A percentile compares a stretch with the other conserved stretches of the same genome.
Evolutionary conservation across 2,113 vertebrate genomes (phyloP).

Genomic region (Marmota flaviventris): DNA sequence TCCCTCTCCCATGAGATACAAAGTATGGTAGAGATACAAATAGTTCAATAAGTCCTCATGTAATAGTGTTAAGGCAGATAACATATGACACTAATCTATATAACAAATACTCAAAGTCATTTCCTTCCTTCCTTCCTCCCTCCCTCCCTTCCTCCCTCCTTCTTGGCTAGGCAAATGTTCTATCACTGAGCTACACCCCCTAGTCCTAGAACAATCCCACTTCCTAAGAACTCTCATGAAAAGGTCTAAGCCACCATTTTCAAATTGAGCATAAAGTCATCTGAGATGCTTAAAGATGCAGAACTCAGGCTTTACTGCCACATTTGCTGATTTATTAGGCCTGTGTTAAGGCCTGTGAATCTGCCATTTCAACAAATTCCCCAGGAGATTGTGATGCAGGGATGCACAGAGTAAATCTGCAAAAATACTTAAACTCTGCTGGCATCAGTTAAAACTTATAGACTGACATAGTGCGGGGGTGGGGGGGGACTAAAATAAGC

Average conservation of each 20-base stretch:
- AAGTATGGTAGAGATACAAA: neutral
- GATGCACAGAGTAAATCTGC: neutral
- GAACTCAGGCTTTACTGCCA: neutral
- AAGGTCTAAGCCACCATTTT: slow-evolving; percentile 43
- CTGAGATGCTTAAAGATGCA: neutral
- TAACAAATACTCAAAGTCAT: slow-evolving; percentile 41
- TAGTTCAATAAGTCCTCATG: neutral
- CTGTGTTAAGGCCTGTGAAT: neutral
- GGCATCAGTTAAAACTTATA: slow-evolving; percentile 2
- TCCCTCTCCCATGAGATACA: neutral
- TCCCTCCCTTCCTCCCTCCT: too few relatives aligned
- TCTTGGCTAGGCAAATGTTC: too few relatives aligned
- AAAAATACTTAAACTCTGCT: slow-evolving; percentile 27
- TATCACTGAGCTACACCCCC: too few relatives aligned
- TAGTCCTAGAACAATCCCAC: neutral
- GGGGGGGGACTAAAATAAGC: neutral
- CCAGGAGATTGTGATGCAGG: neutral
- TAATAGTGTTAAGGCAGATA: neutral
- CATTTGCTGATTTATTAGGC: neutral
- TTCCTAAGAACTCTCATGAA: slow-evolving; percentile 22
- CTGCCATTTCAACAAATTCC: neutral
- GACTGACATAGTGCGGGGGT: neutral
- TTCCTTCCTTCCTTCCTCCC: neutral
- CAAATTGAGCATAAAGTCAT: neutral
- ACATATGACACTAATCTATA: neutral